Percentiles rank a stretch among this genome's conserved stretches.
These are phyloP conservation scores for Cettia cetti DNA, from an alignment of 2,113 vertebrate genomes.

Conservation along the genomic window DNA sequence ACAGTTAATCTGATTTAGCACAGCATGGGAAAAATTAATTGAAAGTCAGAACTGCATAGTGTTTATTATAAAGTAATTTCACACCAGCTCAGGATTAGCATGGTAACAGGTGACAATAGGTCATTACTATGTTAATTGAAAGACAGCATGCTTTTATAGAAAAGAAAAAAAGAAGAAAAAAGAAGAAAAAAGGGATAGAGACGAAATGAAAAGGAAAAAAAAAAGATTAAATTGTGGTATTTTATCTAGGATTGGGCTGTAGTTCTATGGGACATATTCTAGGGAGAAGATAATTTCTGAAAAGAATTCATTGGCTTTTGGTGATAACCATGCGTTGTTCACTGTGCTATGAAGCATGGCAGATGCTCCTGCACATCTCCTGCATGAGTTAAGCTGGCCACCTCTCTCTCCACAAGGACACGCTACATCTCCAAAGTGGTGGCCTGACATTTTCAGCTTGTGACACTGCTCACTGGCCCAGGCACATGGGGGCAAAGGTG, in stretches of 20 bases:
- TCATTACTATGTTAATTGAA: constrained; percentile 82
- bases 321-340: neutral
- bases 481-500: fast-evolving
- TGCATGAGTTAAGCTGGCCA: neutral
- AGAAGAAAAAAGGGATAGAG: neutral
- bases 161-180: neutral
- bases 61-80: constrained; percentile 84
- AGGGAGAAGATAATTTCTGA: neutral
- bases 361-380: fast-evolving
- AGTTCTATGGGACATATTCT: neutral
- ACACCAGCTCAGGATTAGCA: constrained; percentile 80
- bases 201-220: neutral
- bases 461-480: neutral
- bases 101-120: constrained; percentile 77
- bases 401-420: neutral
- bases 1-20: constrained; percentile 79
- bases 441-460: neutral
- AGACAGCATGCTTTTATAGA: constrained; percentile 61
- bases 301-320: neutral
- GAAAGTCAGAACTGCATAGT: constrained; percentile 79
- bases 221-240: neutral
- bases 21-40: constrained; percentile 84
- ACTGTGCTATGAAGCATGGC: neutral
- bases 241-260: neutral
- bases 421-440: neutral